These are phyloP conservation scores for Lepidurus apus DNA, from an alignment of 1,140 invertebrate genomes.

Conservation along the genomic window DNA sequence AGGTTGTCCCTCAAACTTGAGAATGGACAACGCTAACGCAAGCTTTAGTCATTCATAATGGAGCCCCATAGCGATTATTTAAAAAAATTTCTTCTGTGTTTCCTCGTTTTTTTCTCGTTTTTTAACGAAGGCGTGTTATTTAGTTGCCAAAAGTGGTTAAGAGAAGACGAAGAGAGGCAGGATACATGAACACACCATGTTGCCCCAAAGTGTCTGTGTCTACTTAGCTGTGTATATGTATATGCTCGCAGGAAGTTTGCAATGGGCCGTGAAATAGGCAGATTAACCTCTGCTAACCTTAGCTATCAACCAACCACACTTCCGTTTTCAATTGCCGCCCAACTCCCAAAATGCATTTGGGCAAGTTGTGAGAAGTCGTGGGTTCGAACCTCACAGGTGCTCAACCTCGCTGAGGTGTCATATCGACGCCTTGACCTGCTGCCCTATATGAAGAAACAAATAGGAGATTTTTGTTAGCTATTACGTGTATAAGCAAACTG, in stretches of 20 bases:
- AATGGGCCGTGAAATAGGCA: slow-evolving; percentile 14
- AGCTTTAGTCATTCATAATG: background rate
- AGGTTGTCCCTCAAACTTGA: background rate
- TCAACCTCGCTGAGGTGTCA: background rate
- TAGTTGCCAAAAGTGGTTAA: background rate
- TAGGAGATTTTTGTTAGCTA: background rate
- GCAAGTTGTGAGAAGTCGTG: background rate
- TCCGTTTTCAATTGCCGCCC: background rate
- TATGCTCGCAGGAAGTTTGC: slow-evolving; percentile 4
- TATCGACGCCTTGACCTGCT: background rate
- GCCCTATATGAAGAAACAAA: background rate
- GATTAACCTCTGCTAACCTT: slow-evolving; percentile 21
- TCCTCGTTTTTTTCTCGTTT: background rate
- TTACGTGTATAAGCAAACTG: background rate
- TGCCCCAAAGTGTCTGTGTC: background rate
- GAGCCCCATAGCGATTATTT: background rate
- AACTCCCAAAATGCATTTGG: background rate
- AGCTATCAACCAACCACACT: slow-evolving; percentile 18
- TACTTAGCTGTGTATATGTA: background rate
- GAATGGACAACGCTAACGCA: slow-evolving; percentile 10
- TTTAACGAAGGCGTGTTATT: background rate
- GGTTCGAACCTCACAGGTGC: background rate
- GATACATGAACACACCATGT: background rate
- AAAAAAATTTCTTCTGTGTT: too few relatives aligned
- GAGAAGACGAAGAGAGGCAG: slow-evolving; percentile 7